Conservation (phyloP, 53 echinoderm and acorn worm genomes). For the Paracentrotus lividus region DNA sequence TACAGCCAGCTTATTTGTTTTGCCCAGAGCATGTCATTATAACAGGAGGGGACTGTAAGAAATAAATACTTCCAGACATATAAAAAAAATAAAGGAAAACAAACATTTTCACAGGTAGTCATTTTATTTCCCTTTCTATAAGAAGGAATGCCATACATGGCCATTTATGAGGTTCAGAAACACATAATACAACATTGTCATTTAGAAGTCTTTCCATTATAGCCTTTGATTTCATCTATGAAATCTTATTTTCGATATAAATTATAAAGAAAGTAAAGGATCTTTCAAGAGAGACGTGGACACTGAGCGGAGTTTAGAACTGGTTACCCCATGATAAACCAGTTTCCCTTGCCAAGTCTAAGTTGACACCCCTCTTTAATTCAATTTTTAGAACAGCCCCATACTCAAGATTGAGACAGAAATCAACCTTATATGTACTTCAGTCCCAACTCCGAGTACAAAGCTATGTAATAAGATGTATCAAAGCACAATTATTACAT, state of each 20-base stretch:
- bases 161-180: conserved; percentile 55
- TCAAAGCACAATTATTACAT: neutral
- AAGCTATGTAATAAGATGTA: neutral
- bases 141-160: conserved; percentile 57
- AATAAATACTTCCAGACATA: neutral
- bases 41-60: neutral
- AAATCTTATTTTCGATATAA: neutral
- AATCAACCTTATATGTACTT: neutral
- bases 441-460: neutral
- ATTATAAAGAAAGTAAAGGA: neutral
- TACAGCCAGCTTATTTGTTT: no score
- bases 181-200: conserved; percentile 43
- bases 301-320: neutral
- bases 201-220: neutral
- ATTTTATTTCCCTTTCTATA: conserved; percentile 66
- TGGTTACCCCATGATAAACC: neutral
- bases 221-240: neutral
- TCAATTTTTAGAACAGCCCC: neutral
- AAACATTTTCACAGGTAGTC: conserved; percentile 54
- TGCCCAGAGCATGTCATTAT: no score
- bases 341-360: neutral
- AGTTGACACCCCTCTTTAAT: neutral
- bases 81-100: conserved; percentile 11
- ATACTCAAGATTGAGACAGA: neutral
- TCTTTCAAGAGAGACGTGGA: neutral